Evolutionary conservation across 1,140 invertebrate species (phyloP).

Genomic region (Cyclina sinensis): DNA sequence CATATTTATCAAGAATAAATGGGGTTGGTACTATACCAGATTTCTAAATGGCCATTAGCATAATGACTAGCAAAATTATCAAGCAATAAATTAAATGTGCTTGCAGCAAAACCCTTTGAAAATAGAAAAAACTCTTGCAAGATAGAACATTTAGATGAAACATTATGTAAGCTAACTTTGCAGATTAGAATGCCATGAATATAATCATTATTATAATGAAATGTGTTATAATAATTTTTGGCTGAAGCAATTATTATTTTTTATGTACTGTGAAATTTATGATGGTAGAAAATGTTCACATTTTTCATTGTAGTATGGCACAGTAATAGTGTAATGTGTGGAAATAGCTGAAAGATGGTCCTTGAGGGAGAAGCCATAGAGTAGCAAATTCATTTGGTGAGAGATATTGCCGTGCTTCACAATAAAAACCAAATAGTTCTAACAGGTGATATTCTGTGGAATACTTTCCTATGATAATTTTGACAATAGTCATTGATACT

Average conservation of each 20-base stretch:
- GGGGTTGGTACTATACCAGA: neutral
- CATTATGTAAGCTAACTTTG: neutral
- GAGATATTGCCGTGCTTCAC: too few relatives aligned
- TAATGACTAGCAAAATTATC: conserved; percentile 55
- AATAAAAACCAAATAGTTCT: too few relatives aligned
- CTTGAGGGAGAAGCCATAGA: too few relatives aligned
- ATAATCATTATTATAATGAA: neutral
- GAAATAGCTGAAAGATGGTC: too few relatives aligned
- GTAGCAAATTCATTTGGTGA: too few relatives aligned
- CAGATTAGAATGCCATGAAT: neutral
- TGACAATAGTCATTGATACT: too few relatives aligned
- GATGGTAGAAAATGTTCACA: neutral
- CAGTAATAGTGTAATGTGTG: too few relatives aligned
- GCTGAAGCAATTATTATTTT: neutral
- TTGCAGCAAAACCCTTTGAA: conserved; percentile 34
- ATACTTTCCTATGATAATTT: too few relatives aligned
- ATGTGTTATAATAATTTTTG: conserved; percentile 4
- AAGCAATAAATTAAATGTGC: conserved; percentile 58
- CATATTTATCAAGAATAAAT: conserved; percentile 14
- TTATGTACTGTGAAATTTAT: conserved; percentile 22
- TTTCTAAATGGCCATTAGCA: conserved; percentile 64
- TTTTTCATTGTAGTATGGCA: neutral
- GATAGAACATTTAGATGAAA: conserved; percentile 17
- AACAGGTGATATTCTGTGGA: too few relatives aligned
- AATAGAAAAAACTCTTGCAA: conserved; percentile 11